Base-by-base conservation (phyloP, 2,888 invertebrate species). In the Stenurella melanura region DNA sequence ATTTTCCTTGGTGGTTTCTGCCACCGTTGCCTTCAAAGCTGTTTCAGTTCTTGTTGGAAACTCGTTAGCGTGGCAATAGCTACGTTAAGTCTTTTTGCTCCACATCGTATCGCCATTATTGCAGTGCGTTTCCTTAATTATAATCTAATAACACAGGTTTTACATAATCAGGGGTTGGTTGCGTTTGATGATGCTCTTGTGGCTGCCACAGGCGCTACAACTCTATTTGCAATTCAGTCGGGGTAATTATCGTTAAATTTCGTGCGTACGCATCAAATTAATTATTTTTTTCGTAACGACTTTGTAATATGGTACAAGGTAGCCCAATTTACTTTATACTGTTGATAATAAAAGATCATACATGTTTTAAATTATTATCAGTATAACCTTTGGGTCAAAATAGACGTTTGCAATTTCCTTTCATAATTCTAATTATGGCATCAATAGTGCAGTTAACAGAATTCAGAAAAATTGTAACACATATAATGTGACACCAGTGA, bases 41-140 rank as follows among this genome's bases (percentile, higher is more conserved):
- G 66, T 30, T 57, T 63, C 61, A 60, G 75, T 80, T 78, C 83
- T 80, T 83, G 83, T 83, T 84, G 81, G 81, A 83, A 82, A 82
- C 81, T 83, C 83, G 84, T 82, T 82, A 83, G 81, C 75, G 80
- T 75, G 69, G 77, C 58, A 75, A 78, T 79, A 73, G 79, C 73
- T 73, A 76, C 73, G 80, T 80, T 75, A 77, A 78, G 75, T 74
- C 79, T 83, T 80, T 83, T 82, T 82, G 81, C 80, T 78, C 68
- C 78, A 77, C 81, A 82, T 80, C 78, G 83, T 81, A 84, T 83
- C 81, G 81, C 77, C 83, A 82, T 84, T 83, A 84, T 82, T 82
- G 81, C 82, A 77, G 78, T 83, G 83, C 84, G 83, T 85, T 81
- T 80, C 80, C 83, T 82, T 83, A 85, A 85, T 84, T 83, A 84